Evolutionary conservation across 2,888 invertebrate genomes (phyloP).

Genomic region (Diarsia mendica): DNA sequence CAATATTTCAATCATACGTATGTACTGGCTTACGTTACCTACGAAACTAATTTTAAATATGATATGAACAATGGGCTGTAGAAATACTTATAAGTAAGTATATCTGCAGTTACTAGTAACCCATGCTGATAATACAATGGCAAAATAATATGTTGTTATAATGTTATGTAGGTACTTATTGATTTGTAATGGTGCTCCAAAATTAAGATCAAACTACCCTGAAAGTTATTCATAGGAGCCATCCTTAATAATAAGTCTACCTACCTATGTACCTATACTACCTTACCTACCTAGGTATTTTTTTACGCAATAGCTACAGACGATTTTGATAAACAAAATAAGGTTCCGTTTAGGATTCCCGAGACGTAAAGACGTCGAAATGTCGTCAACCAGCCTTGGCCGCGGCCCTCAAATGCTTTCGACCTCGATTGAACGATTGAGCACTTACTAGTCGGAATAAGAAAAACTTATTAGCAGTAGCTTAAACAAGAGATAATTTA

Average conservation of each 20-base stretch:
- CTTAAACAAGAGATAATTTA: slow-evolving; percentile 34
- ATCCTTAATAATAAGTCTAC: neutral
- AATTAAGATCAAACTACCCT: slow-evolving; percentile 16
- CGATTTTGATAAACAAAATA: slow-evolving; percentile 20
- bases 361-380: slow-evolving; percentile 60
- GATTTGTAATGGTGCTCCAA: slow-evolving; percentile 17
- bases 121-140: slow-evolving; percentile 58
- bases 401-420: slow-evolving; percentile 63
- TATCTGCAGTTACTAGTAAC: slow-evolving; percentile 54
- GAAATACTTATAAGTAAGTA: slow-evolving; percentile 69
- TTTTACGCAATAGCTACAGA: neutral
- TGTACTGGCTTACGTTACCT: slow-evolving; percentile 4
- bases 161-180: slow-evolving; percentile 2
- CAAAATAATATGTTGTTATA: slow-evolving; percentile 44
- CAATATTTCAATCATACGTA: slow-evolving; percentile 20
- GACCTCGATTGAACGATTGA: slow-evolving; percentile 64
- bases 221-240: neutral
- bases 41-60: slow-evolving; percentile 67
- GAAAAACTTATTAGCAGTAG: slow-evolving; percentile 45
- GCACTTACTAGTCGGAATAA: slow-evolving; percentile 49
- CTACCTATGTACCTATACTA: no score
- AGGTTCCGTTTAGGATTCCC: slow-evolving; percentile 61
- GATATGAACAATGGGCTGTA: slow-evolving; percentile 82
- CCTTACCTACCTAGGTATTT: neutral
- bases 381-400: slow-evolving; percentile 69